Evolutionary conservation across 2,888 invertebrate species (phyloP).

Genomic region (Drosophila ustulata): DNA sequence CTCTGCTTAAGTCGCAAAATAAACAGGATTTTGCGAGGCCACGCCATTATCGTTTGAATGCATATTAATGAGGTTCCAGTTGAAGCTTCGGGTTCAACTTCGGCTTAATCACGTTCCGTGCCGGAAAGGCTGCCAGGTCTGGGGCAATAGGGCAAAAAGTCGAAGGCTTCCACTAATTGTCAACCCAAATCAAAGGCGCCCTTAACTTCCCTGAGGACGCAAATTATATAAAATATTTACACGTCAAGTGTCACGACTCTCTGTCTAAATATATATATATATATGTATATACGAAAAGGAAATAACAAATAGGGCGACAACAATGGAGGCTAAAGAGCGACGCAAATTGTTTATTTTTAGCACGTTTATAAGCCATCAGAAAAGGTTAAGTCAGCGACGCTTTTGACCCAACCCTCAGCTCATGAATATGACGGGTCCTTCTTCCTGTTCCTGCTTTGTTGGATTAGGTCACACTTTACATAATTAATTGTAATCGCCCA

Average conservation of each 20-base stretch:
- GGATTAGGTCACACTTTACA: conserved; percentile 75
- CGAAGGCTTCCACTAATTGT: conserved; percentile 62
- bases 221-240: conserved; percentile 74
- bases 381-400: conserved; percentile 69
- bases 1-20: conserved; percentile 30
- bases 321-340: conserved; percentile 38
- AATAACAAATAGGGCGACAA: conserved; percentile 25
- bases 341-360: conserved; percentile 78
- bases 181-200: conserved; percentile 68
- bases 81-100: neutral
- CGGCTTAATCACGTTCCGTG: conserved; percentile 7
- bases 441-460: conserved; percentile 34
- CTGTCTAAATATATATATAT: conserved; percentile 56
- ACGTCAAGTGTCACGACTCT: conserved; percentile 64
- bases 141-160: conserved; percentile 38
- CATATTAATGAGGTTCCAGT: conserved; percentile 48
- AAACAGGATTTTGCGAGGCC: conserved; percentile 39
- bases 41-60: conserved; percentile 42
- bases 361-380: conserved; percentile 75
- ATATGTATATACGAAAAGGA: conserved; percentile 36
- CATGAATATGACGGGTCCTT: conserved; percentile 50
- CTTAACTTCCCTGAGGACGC: conserved; percentile 17
- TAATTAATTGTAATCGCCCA: conserved; percentile 65
- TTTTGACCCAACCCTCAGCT: conserved; percentile 22
- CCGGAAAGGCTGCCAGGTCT: neutral